Evolutionary conservation across 2,888 invertebrate genomes (phyloP), one percentile per base, ranked within the genome.

Genomic region (Chydorus sphaericus): DNA sequence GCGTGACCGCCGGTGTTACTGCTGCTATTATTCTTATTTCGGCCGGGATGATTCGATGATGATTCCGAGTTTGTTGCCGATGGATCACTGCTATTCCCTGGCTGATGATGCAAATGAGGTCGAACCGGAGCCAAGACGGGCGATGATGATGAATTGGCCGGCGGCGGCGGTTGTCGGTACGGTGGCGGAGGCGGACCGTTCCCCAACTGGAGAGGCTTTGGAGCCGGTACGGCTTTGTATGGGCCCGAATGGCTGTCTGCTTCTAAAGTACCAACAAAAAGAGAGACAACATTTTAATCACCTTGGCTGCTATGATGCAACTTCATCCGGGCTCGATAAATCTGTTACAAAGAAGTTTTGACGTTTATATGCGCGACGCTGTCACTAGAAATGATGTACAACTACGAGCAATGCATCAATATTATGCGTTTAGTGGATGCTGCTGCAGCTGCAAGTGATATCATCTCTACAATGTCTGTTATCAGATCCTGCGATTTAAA

Each of bases 111-210:
- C 16, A 29, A 23, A 31, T 28, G 11, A 48, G 30, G 23, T 18
- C 29, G 18, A 23, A 23, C 48, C n/a, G 48, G 14, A 18, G 48
- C 30, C 30, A 39, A 20, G n/a, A 20, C 49, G 49, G 55, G 48
- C 31, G 33, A 28, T 30, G 54, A 28, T 29, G 26, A 39, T 28
- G 37, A 33, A 18, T 36, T 31, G 16, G 36, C 31, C 31, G 49
- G 55, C 49, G 48, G 48, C 49, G 55, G 55, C 11, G 55, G 55
- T 49, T 55, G 55, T 18, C 55, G 55, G 28, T 55, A 55, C 33
- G 55, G 55, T 14, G 55, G 55, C 8, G 55, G 55, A 36, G 31
- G 31, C 23, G 33, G 36, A n/a, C n/a, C n/a, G n/a, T n/a, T n/a
- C n/a, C n/a, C n/a, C n/a, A n/a, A n/a, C n/a, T n/a, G n/a, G 23